These are phyloP conservation scores for Cancer borealis DNA, from an alignment of 2,888 invertebrate species.

Conservation along the genomic window DNA sequence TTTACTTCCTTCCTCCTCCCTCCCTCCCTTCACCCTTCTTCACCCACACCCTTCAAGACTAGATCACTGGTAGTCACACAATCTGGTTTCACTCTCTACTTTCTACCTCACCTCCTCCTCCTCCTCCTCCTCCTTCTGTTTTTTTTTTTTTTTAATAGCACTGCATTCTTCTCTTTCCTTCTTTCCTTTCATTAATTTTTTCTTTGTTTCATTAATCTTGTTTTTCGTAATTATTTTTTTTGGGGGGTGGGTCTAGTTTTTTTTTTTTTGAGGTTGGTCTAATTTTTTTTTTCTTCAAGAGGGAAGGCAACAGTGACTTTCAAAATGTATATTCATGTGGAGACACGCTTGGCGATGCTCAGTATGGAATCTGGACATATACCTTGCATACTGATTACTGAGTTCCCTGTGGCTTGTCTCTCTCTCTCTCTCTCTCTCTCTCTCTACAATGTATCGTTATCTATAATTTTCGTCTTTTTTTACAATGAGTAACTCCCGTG, in stretches of 20 bases:
- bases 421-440: slow-evolving; percentile 25
- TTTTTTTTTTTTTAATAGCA: neutral
- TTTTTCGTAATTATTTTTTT: neutral
- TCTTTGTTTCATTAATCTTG: neutral
- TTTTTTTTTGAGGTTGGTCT: neutral
- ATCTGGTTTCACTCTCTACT: neutral
- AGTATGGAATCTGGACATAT: neutral
- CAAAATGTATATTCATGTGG: neutral
- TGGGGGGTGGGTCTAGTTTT: neutral
- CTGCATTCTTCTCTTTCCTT: neutral
- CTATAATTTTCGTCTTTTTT: too few relatives aligned
- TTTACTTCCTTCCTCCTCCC: neutral
- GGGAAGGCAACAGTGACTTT: neutral
- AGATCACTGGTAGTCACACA: neutral
- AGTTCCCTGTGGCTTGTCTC: slow-evolving; percentile 41
- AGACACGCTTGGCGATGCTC: neutral
- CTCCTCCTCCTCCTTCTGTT: neutral
- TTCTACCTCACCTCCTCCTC: neutral
- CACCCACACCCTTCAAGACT: neutral
- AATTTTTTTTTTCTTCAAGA: neutral
- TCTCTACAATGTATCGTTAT: neutral
- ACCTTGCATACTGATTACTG: neutral
- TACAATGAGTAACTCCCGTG: too few relatives aligned
- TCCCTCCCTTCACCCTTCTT: neutral
- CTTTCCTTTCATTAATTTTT: neutral